Percentiles rank a stretch among this genome's conserved stretches.
Conservation (phyloP, 2,888 invertebrate genomes). For the Drosophila fungiperda region DNA sequence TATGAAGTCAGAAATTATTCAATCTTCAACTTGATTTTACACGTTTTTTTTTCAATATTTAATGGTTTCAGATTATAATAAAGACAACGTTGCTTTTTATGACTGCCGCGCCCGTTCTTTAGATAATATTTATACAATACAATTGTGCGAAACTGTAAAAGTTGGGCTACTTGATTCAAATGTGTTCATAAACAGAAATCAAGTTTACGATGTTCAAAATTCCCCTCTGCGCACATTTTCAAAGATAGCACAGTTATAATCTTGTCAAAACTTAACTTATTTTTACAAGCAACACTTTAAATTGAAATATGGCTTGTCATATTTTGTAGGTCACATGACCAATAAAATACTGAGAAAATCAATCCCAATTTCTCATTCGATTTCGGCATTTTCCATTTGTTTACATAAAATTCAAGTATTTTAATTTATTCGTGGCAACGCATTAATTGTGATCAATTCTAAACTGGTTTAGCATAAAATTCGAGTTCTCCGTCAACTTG, state of each 20-base stretch:
- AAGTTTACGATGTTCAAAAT: not conserved
- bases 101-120: conserved; percentile 4
- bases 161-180: not conserved
- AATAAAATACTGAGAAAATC: not conserved
- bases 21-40: not conserved
- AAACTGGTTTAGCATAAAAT: conserved; percentile 49
- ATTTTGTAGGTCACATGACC: not conserved
- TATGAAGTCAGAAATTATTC: not conserved
- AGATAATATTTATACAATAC: conserved; percentile 1
- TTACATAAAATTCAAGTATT: not conserved
- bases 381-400: not conserved
- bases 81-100: conserved; percentile 11
- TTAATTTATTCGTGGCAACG: conserved; percentile 8
- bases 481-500: conserved; percentile 20
- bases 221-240: not conserved
- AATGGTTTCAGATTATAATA: not conserved
- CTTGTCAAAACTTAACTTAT: not conserved
- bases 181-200: not conserved
- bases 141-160: conserved; percentile 1
- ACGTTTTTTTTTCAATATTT: not conserved
- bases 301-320: not conserved
- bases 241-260: not conserved
- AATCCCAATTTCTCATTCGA: not conserved
- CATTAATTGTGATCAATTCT: conserved; percentile 25
- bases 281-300: not conserved